Base-by-base conservation (phyloP, 64 coral and sea anemone species). In the Pocillopora verrucosa region DNA sequence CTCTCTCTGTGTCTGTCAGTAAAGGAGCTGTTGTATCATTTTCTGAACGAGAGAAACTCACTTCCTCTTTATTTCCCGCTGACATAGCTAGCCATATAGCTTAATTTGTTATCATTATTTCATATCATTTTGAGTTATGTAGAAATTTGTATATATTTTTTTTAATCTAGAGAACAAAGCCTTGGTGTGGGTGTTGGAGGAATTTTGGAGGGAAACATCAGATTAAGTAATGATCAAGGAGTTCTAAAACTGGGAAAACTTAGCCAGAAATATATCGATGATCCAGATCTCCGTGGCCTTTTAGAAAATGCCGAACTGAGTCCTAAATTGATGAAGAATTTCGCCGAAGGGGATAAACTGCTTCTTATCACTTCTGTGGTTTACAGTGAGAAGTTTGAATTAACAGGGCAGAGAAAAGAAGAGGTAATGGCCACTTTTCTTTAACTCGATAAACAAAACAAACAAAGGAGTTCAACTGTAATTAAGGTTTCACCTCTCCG, bases 331-430 rank as follows among this genome's bases (percentile, higher is more conserved):
- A 72, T 85, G 82, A 14, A 9, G 11, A 5, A 0, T 25, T 57
- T 30, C 19, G 22, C n/a, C 30, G 57, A 79, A 12, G 2, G 19
- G 6, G 67, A 59, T 22, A 11, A 34, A 9, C n/a, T 79, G 24
- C 56, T 60, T 79, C 77, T 79, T 14, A 60, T 79, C 14, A 79
- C 77, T 59, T 60, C 77, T 59, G 57, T 79, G 10, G 12, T 79
- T 59, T 79, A 79, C 77, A 79, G 77, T 17, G 77, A 79, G 11
- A 79, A 60, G 10, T 60, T 79, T 59, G 77, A 79, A 14, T 0
- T 59, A 10, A 24, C n/a, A 14, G 77, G 77, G 11, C 0, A 34
- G 2, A 34, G 38, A 60, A 30, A n/a, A n/a, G 7, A 60, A 10
- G 10, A 79, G 77, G 77, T 79, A 79, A 59, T 13, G 13, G 41